Conservation (phyloP, 53 echinoderm and acorn worm species). For the Paelopatides confundens region DNA sequence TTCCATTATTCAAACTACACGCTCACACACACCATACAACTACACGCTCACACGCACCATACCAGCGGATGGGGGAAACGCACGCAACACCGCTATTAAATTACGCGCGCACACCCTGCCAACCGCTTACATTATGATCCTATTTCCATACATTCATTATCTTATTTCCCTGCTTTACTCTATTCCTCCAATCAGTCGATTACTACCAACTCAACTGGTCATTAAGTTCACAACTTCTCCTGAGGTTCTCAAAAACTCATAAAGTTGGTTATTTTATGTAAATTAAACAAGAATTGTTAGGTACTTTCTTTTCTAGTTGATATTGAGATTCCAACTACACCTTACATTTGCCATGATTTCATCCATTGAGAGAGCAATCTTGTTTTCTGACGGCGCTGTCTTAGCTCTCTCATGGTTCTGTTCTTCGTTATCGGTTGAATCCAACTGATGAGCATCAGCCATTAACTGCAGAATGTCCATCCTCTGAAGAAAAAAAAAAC, state of each 20-base stretch:
- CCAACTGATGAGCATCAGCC: slow-evolving; percentile 53
- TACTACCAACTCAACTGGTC: background rate
- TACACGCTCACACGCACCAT: too few species aligned
- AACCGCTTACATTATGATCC: too few species aligned
- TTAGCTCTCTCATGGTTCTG: too few species aligned
- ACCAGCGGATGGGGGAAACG: too few species aligned
- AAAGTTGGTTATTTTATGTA: background rate
- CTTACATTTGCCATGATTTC: slow-evolving; percentile 69
- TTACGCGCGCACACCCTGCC: too few species aligned
- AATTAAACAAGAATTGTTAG: background rate
- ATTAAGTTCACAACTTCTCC: background rate
- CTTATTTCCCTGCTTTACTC: too few species aligned
- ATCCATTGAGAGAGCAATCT: slow-evolving; percentile 39
- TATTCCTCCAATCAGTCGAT: background rate
- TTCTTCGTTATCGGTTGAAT: slow-evolving; percentile 9
- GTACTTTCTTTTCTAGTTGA: background rate
- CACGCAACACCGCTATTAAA: too few species aligned
- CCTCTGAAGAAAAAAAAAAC: slow-evolving; percentile 37
- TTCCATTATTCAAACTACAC: too few species aligned
- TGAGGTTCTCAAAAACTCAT: background rate
- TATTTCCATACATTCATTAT: too few species aligned
- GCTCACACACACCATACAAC: too few species aligned
- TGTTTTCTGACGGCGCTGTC: background rate
- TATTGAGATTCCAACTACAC: background rate
- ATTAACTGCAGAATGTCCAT: slow-evolving; percentile 81